Evolutionary conservation across 2,888 invertebrate genomes (phyloP).

Genomic region (Molanna angustata): DNA sequence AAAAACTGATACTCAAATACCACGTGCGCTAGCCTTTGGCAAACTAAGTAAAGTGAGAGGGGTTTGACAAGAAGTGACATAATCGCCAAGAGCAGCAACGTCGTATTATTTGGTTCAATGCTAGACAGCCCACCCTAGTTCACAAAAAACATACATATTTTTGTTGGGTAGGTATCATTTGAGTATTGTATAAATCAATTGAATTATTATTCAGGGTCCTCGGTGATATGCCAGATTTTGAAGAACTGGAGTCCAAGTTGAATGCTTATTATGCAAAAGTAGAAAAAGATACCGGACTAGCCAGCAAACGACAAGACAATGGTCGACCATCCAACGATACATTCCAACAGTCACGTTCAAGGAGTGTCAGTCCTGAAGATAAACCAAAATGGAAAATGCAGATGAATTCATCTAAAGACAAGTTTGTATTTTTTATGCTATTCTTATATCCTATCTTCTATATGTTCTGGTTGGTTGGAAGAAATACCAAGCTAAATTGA

Average conservation of each 20-base stretch:
- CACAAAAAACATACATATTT: not conserved
- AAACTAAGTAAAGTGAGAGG: no score
- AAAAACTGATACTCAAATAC: no score
- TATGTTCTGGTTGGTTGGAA: no score
- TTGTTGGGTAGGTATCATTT: no score
- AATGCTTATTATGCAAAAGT: conserved; percentile 76
- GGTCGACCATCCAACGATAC: conserved; percentile 42
- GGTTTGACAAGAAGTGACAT: no score
- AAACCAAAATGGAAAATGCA: conserved; percentile 70
- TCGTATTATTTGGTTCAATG: not conserved
- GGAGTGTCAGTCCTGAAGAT: conserved; percentile 47
- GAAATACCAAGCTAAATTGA: no score
- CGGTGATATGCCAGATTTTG: conserved; percentile 69
- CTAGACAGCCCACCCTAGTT: not conserved
- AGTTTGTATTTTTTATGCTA: conserved; percentile 39
- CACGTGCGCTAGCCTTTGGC: no score
- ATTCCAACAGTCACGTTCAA: conserved; percentile 40
- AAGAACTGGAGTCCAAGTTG: conserved; percentile 73
- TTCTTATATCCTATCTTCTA: not conserved
- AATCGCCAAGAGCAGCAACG: no score
- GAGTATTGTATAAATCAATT: no score
- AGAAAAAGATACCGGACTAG: conserved; percentile 59
- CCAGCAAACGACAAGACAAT: conserved; percentile 47
- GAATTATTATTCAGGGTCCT: conserved; percentile 52
- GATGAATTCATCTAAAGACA: conserved; percentile 57